A percentile compares a stretch with the other conserved stretches of the same genome.
Conservation (phyloP, 2,888 invertebrate species). For the Leptinotarsa peninsularis region DNA sequence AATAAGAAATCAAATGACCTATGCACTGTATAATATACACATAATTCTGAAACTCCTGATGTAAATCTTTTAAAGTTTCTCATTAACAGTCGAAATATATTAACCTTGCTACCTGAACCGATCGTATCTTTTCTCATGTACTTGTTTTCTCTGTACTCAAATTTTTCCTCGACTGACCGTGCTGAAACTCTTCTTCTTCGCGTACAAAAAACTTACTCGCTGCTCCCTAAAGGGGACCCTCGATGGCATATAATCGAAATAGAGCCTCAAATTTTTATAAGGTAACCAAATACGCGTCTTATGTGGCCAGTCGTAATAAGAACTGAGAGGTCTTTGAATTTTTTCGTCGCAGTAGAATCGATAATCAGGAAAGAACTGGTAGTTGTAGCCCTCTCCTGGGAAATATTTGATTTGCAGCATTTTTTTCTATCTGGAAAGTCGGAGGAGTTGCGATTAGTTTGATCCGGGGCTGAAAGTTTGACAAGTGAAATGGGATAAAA, state of each 20-base stretch:
- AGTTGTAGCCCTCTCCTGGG: conserved; percentile 53
- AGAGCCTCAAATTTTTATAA: conserved; percentile 49
- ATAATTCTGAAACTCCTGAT: no score
- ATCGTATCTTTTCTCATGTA: no score
- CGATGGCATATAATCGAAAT: conserved; percentile 52
- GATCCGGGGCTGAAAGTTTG: not conserved
- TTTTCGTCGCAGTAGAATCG: conserved; percentile 54
- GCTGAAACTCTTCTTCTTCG: not conserved
- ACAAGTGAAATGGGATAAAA: not conserved
- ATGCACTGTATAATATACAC: no score
- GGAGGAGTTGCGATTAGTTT: not conserved
- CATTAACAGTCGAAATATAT: no score
- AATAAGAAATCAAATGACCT: no score
- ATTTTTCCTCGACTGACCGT: not conserved
- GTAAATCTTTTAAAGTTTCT: no score
- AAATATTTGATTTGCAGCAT: conserved; percentile 55
- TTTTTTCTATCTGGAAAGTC: conserved; percentile 28
- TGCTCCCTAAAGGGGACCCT: conserved; percentile 50
- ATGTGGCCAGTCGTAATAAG: conserved; percentile 52
- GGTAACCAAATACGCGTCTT: conserved; percentile 51
- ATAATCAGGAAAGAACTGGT: conserved; percentile 51
- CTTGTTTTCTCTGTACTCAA: not conserved
- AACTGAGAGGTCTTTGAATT: conserved; percentile 50
- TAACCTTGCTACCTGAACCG: no score
- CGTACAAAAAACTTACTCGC: conserved; percentile 45